These are phyloP conservation scores for Idaea straminata DNA, from an alignment of 2,888 invertebrate genomes.

Conservation along the genomic window DNA sequence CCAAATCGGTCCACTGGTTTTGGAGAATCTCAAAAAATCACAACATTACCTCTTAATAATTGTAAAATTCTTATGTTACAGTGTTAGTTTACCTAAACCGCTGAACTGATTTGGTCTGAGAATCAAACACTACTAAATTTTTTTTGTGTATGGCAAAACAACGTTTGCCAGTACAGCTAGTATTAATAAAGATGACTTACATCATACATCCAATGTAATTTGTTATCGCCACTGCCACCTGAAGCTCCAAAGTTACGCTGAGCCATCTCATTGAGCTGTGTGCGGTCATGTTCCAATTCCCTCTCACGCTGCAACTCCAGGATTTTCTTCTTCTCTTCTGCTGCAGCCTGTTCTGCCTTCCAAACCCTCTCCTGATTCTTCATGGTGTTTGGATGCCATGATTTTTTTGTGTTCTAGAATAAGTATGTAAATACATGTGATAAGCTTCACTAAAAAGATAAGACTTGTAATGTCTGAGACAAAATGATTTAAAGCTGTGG, in stretches of 20 bases:
- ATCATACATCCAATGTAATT: conserved; percentile 95
- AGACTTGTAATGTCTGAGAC: not conserved
- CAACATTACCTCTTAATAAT: no score
- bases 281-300: conserved; percentile 82
- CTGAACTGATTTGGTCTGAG: no score
- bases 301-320: conserved; percentile 84
- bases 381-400: conserved; percentile 89
- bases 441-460: not conserved
- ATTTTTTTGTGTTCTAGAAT: conserved; percentile 86
- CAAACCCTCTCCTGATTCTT: conserved; percentile 89
- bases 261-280: conserved; percentile 83
- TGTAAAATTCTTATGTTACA: no score
- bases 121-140: no score
- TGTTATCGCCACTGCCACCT: conserved; percentile 62
- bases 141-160: no score
- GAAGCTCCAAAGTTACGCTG: conserved; percentile 71
- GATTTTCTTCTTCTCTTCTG: conserved; percentile 84
- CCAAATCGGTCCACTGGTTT: no score
- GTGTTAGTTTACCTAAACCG: no score
- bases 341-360: conserved; percentile 87
- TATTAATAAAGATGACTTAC: conserved; percentile 44
- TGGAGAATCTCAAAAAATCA: no score
- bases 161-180: no score
- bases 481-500: not conserved
- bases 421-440: not conserved